phyloP scores from a whole-genome alignment of 2,797 vertebrate species.

The Hozukius guyotensis region DNA sequence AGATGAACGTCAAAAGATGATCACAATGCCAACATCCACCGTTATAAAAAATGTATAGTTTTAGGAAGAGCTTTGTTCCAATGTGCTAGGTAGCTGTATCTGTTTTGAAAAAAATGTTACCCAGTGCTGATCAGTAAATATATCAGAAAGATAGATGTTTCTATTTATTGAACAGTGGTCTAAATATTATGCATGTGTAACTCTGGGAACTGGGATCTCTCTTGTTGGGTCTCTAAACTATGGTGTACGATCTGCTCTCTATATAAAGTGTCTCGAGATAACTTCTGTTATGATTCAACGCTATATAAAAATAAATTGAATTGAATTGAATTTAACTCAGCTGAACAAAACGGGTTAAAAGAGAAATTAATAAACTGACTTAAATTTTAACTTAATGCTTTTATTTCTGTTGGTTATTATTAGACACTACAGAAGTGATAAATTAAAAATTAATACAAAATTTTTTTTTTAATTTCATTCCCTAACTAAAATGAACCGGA shows the following conservation, averaged over 20 bases:
- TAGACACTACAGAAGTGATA: background rate
- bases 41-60: slow-evolving; percentile 46
- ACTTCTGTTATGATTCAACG: too few species aligned
- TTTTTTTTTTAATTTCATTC: too few species aligned
- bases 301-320: too few species aligned
- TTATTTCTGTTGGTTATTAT: background rate
- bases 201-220: too few species aligned
- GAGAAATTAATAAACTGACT: background rate
- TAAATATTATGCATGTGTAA: background rate
- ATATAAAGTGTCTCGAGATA: too few species aligned
- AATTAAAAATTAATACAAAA: too few species aligned
- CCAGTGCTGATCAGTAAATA: background rate
- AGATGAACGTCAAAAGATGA: slow-evolving; percentile 64
- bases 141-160: background rate
- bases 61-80: slow-evolving; percentile 12
- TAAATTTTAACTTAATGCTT: background rate
- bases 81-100: background rate
- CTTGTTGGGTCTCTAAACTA: too few species aligned
- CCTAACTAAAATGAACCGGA: background rate
- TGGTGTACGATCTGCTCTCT: too few species aligned
- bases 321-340: background rate
- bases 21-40: slow-evolving; percentile 51
- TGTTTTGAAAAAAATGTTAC: slow-evolving; percentile 5
- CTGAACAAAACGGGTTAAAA: background rate
- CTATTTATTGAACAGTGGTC: background rate